Conservation (phyloP, 2,888 invertebrate species). For the Acanthosepion pharaonis region DNA sequence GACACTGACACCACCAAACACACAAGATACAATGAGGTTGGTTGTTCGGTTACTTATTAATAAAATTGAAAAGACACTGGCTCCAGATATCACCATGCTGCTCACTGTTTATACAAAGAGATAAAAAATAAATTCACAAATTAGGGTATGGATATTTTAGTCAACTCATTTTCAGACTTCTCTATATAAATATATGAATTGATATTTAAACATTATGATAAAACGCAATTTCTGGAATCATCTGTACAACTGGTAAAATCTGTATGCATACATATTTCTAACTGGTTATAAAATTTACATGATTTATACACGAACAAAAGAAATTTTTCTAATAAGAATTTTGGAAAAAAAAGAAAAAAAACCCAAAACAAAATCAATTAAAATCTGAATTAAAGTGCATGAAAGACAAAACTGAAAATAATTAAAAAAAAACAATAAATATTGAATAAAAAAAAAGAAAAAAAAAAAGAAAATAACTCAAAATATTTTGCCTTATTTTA, state of each 20-base stretch:
- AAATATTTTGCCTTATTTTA: too few relatives aligned
- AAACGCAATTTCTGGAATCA: too few relatives aligned
- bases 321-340: neutral
- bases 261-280: too few relatives aligned
- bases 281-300: too few relatives aligned
- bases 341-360: neutral
- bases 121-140: neutral
- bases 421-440: too few relatives aligned
- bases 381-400: neutral
- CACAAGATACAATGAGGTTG: conserved; percentile 71
- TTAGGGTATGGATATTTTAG: neutral
- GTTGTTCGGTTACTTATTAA: conserved; percentile 66
- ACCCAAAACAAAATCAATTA: neutral
- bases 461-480: too few relatives aligned
- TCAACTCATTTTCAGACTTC: neutral
- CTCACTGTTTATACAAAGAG: conserved; percentile 59
- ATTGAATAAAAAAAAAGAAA: too few relatives aligned
- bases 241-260: too few relatives aligned
- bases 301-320: too few relatives aligned
- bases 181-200: too few relatives aligned
- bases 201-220: too few relatives aligned
- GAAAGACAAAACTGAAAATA: too few relatives aligned
- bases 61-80: conserved; percentile 72
- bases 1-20: conserved; percentile 74
- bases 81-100: conserved; percentile 72